Conservation (phyloP, 2,113 vertebrate species). For the Pygathrix nemaeus region DNA sequence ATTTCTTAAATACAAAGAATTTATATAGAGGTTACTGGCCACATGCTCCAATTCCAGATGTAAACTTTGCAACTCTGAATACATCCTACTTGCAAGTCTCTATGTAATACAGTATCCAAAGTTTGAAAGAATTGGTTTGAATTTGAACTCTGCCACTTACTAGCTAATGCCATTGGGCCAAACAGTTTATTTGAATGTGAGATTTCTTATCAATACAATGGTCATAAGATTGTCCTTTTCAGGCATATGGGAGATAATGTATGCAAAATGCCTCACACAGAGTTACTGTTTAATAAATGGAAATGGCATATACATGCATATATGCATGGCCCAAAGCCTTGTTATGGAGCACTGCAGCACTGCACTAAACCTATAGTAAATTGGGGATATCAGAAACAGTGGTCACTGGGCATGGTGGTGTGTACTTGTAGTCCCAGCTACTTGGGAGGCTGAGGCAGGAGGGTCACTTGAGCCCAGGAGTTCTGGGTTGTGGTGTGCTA, state of each 20-base stretch:
- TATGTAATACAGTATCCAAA: background rate
- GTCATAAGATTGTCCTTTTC: background rate
- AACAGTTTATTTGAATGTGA: background rate
- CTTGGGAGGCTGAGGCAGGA: too few relatives aligned
- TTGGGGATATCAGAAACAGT: background rate
- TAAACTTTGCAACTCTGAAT: background rate
- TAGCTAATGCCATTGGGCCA: background rate
- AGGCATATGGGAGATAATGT: background rate
- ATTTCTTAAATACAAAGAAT: background rate
- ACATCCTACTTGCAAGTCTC: background rate
- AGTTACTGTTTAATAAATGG: background rate
- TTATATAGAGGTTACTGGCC: background rate
- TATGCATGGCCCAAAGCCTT: too few relatives aligned
- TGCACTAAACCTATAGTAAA: background rate
- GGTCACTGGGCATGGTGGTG: too few relatives aligned
- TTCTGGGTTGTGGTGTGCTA: too few relatives aligned
- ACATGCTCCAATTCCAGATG: background rate
- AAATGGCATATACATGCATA: background rate
- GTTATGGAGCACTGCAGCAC: rapidly evolving
- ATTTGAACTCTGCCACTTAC: background rate
- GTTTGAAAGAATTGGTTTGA: background rate
- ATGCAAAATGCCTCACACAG: background rate
- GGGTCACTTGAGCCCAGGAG: too few relatives aligned
- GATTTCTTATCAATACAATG: background rate
- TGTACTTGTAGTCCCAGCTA: too few relatives aligned